These are phyloP conservation scores for Malacosoma neustria DNA, from an alignment of 2,888 invertebrate species.

Conservation along the genomic window DNA sequence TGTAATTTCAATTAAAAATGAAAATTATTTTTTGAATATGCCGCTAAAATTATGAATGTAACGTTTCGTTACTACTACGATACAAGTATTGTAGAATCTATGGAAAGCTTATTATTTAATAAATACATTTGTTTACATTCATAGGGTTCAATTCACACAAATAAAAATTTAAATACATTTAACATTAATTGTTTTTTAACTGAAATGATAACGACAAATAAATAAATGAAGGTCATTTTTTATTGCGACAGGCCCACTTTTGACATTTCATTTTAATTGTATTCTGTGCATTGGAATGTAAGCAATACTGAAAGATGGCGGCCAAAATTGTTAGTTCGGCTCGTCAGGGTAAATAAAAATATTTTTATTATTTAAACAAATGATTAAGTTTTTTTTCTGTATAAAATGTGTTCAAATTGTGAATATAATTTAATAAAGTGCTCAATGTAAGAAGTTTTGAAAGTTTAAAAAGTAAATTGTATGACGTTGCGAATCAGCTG, in stretches of 20 bases:
- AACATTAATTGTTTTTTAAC: too few species aligned
- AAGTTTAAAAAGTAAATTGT: conserved; percentile 19
- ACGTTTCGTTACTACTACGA: too few species aligned
- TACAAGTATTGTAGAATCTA: too few species aligned
- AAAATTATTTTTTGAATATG: too few species aligned
- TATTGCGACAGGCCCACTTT: neutral
- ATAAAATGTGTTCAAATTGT: conserved; percentile 4
- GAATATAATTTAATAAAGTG: conserved; percentile 6
- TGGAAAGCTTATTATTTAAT: too few species aligned
- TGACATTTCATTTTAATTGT: neutral
- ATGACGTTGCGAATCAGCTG: conserved; percentile 51
- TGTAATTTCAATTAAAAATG: too few species aligned
- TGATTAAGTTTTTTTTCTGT: neutral
- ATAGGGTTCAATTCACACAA: too few species aligned
- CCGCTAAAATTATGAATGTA: too few species aligned
- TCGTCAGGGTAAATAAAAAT: conserved; percentile 67
- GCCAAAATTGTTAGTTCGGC: conserved; percentile 70
- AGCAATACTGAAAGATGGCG: conserved; percentile 54
- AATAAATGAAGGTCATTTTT: too few species aligned
- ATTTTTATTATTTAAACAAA: conserved; percentile 17
- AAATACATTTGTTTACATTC: too few species aligned
- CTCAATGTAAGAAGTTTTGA: conserved; percentile 5
- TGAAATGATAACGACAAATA: too few species aligned
- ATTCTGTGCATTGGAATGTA: conserved; percentile 25
- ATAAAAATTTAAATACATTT: too few species aligned